phyloP scores from a whole-genome alignment of 2,113 vertebrate genomes.

The Scolopax mira region DNA sequence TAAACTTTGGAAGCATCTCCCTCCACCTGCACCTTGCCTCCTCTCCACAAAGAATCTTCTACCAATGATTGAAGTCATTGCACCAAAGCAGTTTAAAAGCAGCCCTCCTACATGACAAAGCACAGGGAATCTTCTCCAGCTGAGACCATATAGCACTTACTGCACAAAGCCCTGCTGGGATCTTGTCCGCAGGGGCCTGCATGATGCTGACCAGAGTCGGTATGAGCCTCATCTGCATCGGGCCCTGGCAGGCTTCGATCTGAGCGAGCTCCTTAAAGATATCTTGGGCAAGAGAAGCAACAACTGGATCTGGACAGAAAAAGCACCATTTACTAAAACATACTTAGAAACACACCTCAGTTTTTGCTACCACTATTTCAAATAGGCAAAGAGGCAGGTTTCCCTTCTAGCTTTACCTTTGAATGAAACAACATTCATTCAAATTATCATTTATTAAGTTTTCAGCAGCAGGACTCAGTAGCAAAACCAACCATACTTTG shows the following conservation, averaged over 20 bases:
- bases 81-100: background rate
- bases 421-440: background rate
- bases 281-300: conserved; percentile 95
- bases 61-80: background rate
- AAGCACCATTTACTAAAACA: conserved; percentile 32
- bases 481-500: background rate
- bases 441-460: background rate
- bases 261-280: conserved; percentile 98
- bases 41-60: background rate
- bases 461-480: background rate
- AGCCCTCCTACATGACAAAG: accelerated
- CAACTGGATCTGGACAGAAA: conserved; percentile 88
- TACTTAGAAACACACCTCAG: background rate
- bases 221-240: conserved; percentile 97
- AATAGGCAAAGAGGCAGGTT: background rate
- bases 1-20: background rate
- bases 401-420: background rate
- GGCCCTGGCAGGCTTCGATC: conserved; percentile 93
- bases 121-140: background rate
- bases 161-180: conserved; percentile 93
- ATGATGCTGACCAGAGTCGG: conserved; percentile 98
- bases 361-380: background rate
- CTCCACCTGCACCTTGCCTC: background rate
- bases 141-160: conserved; percentile 74
- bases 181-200: conserved; percentile 97